Conservation (phyloP, 2,888 invertebrate species). For the Acleris laterana region DNA sequence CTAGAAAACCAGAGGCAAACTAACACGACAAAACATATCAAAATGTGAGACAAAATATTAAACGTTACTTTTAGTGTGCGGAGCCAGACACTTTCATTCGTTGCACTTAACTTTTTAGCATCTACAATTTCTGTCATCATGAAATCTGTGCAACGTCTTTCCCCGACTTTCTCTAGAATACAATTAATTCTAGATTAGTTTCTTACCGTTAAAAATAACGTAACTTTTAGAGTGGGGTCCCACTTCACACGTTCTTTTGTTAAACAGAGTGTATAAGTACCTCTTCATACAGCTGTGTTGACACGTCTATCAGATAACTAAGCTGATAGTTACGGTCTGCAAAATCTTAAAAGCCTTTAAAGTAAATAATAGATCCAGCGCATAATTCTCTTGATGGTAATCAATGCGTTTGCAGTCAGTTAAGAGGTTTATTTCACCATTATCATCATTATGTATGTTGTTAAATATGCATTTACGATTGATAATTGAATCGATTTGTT, state of each 20-base stretch:
- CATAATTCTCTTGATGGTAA: not conserved
- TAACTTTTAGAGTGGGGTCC: conserved; percentile 10
- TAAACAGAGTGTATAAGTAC: conserved; percentile 13
- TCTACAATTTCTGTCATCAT: conserved; percentile 15
- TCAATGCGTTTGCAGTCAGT: not conserved
- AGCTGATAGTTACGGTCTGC: conserved; percentile 8
- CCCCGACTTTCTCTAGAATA: conserved; percentile 1
- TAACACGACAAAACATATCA: conserved; percentile 51
- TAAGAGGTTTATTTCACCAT: too few relatives aligned
- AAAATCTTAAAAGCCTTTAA: conserved; percentile 13
- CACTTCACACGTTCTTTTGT: conserved; percentile 25
- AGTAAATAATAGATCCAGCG: conserved; percentile 3
- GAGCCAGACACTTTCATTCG: conserved; percentile 8
- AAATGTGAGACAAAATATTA: conserved; percentile 49
- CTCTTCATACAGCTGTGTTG: conserved; percentile 25
- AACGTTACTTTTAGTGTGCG: conserved; percentile 45
- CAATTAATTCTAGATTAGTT: conserved; percentile 4
- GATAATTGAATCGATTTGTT: too few relatives aligned
- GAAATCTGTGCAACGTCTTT: conserved; percentile 5
- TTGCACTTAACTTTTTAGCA: not conserved
- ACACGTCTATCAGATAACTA: conserved; percentile 21
- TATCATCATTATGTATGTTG: too few relatives aligned
- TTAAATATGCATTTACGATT: too few relatives aligned
- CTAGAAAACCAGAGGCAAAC: conserved; percentile 50
- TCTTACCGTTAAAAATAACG: conserved; percentile 14